These are phyloP conservation scores for Dolichotis patagonum DNA, from an alignment of 2,113 vertebrate species.

Conservation along the genomic window DNA sequence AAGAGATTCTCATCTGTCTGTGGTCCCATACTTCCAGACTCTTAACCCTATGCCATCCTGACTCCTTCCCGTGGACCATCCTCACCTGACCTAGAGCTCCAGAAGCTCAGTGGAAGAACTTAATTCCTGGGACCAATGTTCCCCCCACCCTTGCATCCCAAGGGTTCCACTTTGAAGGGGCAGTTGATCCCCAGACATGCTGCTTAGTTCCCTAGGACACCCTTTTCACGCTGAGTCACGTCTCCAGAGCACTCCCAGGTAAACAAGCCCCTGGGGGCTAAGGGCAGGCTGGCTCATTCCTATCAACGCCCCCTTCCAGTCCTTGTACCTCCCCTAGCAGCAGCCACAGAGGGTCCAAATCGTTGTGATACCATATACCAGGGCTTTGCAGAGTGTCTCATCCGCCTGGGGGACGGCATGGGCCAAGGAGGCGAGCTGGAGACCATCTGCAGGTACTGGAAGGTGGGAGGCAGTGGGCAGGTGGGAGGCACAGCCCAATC, in stretches of 20 bases:
- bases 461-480: neutral
- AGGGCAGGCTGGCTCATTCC: neutral
- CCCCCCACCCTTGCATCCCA: neutral
- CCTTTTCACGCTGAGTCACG: conserved; percentile 72
- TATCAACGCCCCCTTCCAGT: conserved; percentile 43
- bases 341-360: conserved; percentile 84
- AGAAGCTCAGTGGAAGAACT: conserved; percentile 29
- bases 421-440: conserved; percentile 91
- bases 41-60: neutral
- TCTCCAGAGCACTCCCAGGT: conserved; percentile 53
- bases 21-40: neutral
- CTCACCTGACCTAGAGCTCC: neutral
- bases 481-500: neutral
- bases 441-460: conserved; percentile 94
- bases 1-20: neutral
- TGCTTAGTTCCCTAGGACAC: conserved; percentile 49
- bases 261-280: conserved; percentile 56
- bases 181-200: conserved; percentile 20
- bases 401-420: conserved; percentile 95
- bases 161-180: neutral
- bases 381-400: conserved; percentile 95
- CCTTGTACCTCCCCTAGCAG: conserved; percentile 60
- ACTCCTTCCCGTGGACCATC: neutral
- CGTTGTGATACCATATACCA: conserved; percentile 95
- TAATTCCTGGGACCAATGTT: neutral